Base-by-base conservation (phyloP, 2,797 vertebrate species). In the Valencia hispanica region DNA sequence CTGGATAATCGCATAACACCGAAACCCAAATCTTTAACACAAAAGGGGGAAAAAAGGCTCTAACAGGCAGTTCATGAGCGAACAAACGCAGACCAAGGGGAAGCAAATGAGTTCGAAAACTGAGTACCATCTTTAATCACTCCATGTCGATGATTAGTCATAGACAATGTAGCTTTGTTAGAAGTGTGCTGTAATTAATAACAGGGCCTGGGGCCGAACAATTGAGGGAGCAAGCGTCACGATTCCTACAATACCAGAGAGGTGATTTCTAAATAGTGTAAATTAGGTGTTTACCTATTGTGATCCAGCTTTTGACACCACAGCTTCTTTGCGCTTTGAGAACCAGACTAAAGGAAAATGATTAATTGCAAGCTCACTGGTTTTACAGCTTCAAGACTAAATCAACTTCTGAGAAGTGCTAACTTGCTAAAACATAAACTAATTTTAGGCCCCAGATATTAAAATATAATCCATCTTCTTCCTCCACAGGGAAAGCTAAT, bases 401-500 rank as follows among this genome's bases (percentile, higher is more conserved):
- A 97, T 96, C 96, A 94, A 93, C 96, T 94, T 96, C 96, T 95
- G 84, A 94, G 96, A 96, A 96, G 95, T 95, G 96, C 96, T 96
- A 96, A 96, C 96, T 96, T 96, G 97, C 96, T 97, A 95, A 97
- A 97, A 97, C 94, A 96, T 91, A 97, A 97, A 97, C 97, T 96
- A 95, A 96, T 96, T 97, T 97, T 96, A 96, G 96, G 95, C 95
- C 94, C 93, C 90, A 95, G 95, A 95, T 97, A 96, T 94, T 97
- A 98, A 98, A 98, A 98, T 96, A 97, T 95, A 97, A 97, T 97
- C 94, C 95, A 96, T 95, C 96, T 96, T 95, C 94, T 92, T 96
- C 92, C 94, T 96, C 95, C 95, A 88, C 80, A 83, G 83, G 95
- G 94, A 95, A 94, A 95, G 95, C 96, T 97, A 97, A 95, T 95